phyloP scores from a whole-genome alignment of 2,797 vertebrate genomes.

The Microctenopoma lineatum region DNA sequence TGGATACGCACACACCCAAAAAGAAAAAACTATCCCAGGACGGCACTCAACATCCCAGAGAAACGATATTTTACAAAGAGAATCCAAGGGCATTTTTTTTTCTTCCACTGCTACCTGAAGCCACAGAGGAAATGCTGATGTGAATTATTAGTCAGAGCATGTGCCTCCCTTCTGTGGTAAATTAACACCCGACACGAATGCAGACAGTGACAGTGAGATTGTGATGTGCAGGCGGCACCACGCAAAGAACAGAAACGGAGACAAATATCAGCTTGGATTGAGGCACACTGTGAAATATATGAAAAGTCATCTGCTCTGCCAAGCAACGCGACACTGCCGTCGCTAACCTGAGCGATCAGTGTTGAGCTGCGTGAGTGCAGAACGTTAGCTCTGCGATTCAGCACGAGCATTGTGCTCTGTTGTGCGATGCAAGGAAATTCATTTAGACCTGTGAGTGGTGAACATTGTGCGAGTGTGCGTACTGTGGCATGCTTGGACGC shows the following conservation, averaged over 20 bases:
- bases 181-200: constrained; percentile 38
- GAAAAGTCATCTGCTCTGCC: constrained; percentile 38
- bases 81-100: background rate
- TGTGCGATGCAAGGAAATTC: constrained; percentile 48
- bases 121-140: constrained; percentile 17
- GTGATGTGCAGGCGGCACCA: background rate
- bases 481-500: constrained; percentile 31
- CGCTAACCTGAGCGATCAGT: constrained; percentile 20
- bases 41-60: background rate
- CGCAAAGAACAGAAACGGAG: constrained; percentile 11
- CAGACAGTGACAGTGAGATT: constrained; percentile 38
- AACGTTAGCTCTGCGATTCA: constrained; percentile 14
- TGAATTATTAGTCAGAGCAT: constrained; percentile 50
- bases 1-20: background rate
- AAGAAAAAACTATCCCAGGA: background rate
- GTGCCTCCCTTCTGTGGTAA: constrained; percentile 34
- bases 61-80: constrained; percentile 1
- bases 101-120: constrained; percentile 3
- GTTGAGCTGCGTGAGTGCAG: constrained; percentile 10
- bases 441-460: constrained; percentile 42
- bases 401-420: constrained; percentile 28
- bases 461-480: constrained; percentile 18
- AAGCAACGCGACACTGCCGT: constrained; percentile 14
- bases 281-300: constrained; percentile 27
- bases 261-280: background rate